These are phyloP conservation scores for Madoqua kirkii DNA, from an alignment of 2,113 vertebrate genomes.

Conservation along the genomic window DNA sequence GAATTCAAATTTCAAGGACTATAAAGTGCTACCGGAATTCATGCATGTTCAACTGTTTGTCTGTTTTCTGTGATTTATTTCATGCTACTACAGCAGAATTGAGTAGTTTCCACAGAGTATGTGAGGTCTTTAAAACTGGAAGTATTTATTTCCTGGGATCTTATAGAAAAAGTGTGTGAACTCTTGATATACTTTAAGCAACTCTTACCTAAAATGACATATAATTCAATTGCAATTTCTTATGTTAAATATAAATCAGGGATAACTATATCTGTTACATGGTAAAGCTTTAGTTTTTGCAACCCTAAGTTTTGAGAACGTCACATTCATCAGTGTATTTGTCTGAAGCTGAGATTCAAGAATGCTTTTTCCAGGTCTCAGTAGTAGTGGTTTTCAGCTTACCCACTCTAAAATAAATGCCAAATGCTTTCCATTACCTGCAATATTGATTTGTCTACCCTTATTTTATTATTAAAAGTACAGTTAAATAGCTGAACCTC, in stretches of 20 bases:
- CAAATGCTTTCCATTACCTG: background rate
- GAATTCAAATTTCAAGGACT: background rate
- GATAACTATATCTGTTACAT: background rate
- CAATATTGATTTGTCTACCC: background rate
- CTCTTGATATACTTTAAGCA: background rate
- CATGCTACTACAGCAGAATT: background rate
- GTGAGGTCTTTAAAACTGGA: background rate
- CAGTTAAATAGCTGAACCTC: background rate
- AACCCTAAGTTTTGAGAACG: background rate
- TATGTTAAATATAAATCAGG: background rate
- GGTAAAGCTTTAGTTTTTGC: background rate
- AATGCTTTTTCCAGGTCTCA: background rate
- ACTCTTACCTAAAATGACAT: background rate
- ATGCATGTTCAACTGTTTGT: background rate
- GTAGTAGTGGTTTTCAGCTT: background rate
- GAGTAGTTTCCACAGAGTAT: background rate
- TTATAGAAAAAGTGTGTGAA: background rate
- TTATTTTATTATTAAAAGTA: background rate
- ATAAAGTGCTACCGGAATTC: constrained; percentile 7
- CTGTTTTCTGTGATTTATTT: background rate
- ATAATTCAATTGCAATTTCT: background rate
- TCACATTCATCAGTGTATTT: background rate
- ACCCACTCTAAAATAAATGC: background rate
- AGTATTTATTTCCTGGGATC: background rate
- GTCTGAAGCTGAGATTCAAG: background rate